Evolutionary conservation across 1,140 invertebrate species (phyloP), one percentile per base, ranked within the genome.

Genomic region (Agrypnia vestita): DNA sequence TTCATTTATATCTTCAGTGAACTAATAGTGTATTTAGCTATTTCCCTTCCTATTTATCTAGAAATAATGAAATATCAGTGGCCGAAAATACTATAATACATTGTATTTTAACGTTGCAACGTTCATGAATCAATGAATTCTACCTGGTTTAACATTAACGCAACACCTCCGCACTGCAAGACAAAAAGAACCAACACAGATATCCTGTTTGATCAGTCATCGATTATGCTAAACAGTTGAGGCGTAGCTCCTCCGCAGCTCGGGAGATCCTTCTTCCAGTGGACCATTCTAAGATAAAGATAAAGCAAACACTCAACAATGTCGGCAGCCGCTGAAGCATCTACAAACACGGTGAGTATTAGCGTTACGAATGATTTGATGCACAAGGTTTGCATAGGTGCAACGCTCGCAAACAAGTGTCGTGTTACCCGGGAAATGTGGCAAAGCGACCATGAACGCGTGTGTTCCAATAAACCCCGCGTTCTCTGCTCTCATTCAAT

Each of bases 301-400:
- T 21, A 17, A 19, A 73, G 47, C 19, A 73, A 73, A 55, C 49
- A 73, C 51, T 55, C 69, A 3, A 25, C 69, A 73, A 73, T 73
- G 51, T 73, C 49, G 69, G 51, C 19, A 53, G 47, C n/a, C 69
- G 51, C 47, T 73, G 19, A 55, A 55, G 69, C 69, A 62, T 80
- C 17, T 35, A 62, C 64, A 79, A 79, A 72, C 71, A 55, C 35
- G 15, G 6, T 62, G 64, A 53, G 80, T 43, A 81, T 81, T 59
- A 72, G 71, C 76, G 76, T 81, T 78, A 51, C 80, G 80, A 79
- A 75, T 77, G 80, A 75, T 55, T 79, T 73, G 43, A 74, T 55
- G 69, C 55, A 71, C 72, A 15, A 12, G 51, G 75, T 81, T 81
- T 78, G 76, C 76, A 78, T 78, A 78, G 76, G 62, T 73, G 69